phyloP scores from a whole-genome alignment of 2,797 vertebrate species.

The Lates japonicus region DNA sequence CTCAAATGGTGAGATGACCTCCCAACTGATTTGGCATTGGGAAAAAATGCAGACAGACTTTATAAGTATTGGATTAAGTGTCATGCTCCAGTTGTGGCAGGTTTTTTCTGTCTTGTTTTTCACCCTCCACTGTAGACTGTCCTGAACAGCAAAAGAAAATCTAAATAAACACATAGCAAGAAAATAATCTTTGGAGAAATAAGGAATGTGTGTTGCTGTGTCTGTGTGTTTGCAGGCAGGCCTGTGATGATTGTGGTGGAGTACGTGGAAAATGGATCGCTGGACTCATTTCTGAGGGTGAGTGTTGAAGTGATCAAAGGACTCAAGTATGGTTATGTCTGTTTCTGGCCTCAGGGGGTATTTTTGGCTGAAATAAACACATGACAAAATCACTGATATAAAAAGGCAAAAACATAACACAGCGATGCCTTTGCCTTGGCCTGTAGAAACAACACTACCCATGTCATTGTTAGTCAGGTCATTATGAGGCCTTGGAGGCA shows the following conservation, averaged over 20 bases:
- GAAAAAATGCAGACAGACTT: background rate
- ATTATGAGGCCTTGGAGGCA: constrained; percentile 19
- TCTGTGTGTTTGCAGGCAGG: constrained; percentile 90
- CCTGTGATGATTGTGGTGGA: constrained; percentile 99
- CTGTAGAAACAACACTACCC: background rate
- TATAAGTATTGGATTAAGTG: background rate
- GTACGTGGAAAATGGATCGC: constrained; percentile 97
- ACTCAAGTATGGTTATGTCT: constrained; percentile 7
- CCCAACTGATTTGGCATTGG: background rate
- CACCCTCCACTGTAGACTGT: background rate
- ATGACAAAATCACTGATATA: constrained; percentile 19
- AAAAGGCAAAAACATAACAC: constrained; percentile 10
- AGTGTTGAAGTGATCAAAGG: constrained; percentile 61
- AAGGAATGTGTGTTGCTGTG: constrained; percentile 25
- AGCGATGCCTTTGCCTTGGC: background rate
- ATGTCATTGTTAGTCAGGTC: constrained; percentile 7
- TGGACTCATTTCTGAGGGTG: constrained; percentile 97
- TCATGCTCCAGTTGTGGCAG: background rate
- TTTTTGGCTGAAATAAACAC: constrained; percentile 18
- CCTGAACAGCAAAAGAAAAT: background rate
- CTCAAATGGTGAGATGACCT: background rate
- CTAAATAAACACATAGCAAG: background rate
- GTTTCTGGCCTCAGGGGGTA: constrained; percentile 20
- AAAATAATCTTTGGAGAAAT: background rate
- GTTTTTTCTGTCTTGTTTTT: background rate